phyloP scores from a whole-genome alignment of 2,113 vertebrate genomes.

The Sciurus niger region DNA sequence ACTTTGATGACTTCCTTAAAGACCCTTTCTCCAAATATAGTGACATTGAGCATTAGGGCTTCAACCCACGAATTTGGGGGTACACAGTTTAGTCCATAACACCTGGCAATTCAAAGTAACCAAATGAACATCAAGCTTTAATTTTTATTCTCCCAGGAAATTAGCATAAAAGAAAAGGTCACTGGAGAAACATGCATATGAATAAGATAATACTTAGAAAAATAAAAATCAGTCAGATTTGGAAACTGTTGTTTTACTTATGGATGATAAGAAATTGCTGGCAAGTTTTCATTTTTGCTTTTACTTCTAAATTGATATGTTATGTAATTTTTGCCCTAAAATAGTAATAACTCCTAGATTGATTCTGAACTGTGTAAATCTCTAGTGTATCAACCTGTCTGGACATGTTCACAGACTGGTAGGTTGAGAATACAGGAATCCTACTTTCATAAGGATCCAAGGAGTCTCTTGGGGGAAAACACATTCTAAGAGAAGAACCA shows the following conservation, averaged over 20 bases:
- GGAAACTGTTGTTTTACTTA: neutral
- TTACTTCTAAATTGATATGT: neutral
- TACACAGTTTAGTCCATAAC: neutral
- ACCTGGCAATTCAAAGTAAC: neutral
- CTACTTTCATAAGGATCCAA: neutral
- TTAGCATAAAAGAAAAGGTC: neutral
- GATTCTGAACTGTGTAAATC: neutral
- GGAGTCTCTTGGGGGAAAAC: neutral
- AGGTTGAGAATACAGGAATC: neutral
- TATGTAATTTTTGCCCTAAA: neutral
- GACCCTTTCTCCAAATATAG: neutral
- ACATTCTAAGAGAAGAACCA: neutral
- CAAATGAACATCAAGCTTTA: neutral
- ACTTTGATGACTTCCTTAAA: neutral
- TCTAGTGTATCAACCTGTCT: neutral
- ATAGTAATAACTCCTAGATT: neutral
- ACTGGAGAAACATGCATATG: neutral
- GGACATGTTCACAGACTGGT: neutral
- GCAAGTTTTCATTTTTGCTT: slow-evolving; percentile 31
- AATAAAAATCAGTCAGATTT: neutral
- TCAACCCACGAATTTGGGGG: neutral
- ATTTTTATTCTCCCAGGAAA: slow-evolving; percentile 8
- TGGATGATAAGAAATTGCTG: slow-evolving; percentile 1
- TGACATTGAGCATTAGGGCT: accelerated
- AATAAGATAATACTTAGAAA: neutral